Evolutionary conservation across 2,797 vertebrate species (phyloP).

Genomic region (Halcyon leucocephala): DNA sequence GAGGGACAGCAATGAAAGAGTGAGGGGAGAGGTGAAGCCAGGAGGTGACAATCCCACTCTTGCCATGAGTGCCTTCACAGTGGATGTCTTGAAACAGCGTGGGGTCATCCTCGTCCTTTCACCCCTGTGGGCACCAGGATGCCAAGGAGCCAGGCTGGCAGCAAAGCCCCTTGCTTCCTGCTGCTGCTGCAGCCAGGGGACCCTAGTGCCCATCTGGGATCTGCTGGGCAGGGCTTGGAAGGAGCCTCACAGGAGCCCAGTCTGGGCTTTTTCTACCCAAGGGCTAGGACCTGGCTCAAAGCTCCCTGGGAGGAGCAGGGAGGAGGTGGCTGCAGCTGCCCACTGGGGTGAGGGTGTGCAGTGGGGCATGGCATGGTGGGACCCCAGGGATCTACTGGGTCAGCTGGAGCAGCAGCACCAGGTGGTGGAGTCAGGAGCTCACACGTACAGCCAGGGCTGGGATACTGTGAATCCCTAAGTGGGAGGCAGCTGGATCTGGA

Average conservation of each 20-base stretch:
- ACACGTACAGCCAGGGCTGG: not conserved
- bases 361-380: not conserved
- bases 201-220: not conserved
- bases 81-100: not conserved
- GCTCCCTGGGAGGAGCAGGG: not conserved
- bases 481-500: not conserved
- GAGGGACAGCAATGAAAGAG: not conserved
- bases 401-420: not conserved
- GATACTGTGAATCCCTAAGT: not conserved
- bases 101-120: not conserved
- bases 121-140: not conserved
- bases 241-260: rapidly evolving
- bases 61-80: not conserved
- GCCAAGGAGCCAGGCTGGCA: not conserved
- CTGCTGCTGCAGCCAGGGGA: not conserved
- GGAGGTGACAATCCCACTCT: not conserved
- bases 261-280: not conserved
- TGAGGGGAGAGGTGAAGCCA: not conserved
- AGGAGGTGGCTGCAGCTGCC: not conserved
- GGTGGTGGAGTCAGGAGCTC: not conserved
- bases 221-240: not conserved
- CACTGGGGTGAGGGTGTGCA: not conserved
- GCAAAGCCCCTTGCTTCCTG: rapidly evolving
- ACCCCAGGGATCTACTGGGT: rapidly evolving
- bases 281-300: not conserved